Base-by-base conservation (phyloP, 2,113 vertebrate genomes). In the Bos javanicus region DNA sequence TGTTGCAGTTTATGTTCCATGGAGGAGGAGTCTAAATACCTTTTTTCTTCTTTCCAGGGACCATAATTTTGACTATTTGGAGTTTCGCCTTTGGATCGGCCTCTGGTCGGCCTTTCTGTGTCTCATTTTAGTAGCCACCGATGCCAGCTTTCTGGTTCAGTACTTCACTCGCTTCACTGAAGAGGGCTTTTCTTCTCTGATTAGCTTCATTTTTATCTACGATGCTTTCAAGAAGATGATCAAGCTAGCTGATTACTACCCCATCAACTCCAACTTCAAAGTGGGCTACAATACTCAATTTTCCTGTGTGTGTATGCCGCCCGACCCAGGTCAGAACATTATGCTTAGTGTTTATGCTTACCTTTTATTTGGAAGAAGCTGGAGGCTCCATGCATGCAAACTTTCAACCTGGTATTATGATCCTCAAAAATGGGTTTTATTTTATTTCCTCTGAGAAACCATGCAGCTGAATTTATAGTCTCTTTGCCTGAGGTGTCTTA, bases 211-310 rank as follows among this genome's bases (percentile, higher is more conserved):
- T 97, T 99, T 99, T 98, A 99, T 99, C 96, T 99, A 99, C 0
- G 99, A 99, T 80, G 99, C 99, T 98, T 99, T 99, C 98, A 99
- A 99, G 99, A 99, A 99, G 98, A 99, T 99, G 99, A 99, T 99
- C 83, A 99, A 99, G 97, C 97, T 99, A 82, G 99, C 99, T 2
- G 98, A 99, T 97, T 98, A 99, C 98, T 99, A 99, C 94, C 99
- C 99, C 33, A 99, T 99, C 98, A 99, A 99, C 98, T 98, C 99
- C 0, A 88, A 99, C 33, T 99, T 98, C 94, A 99, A 84, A 98
- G 97, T 99, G 97, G 99, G 99, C 26, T 98, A 99, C 6, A 98
- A 99, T 78, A 99, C 99, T 0, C 99, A 98, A 62, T 99, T 99
- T 71, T 99, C 99, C 96, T 99, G 99, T 97, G 98, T 99, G 96